These are phyloP conservation scores for Steatocranus sp. DNA, from an alignment of 2,797 vertebrate species.

Conservation along the genomic window DNA sequence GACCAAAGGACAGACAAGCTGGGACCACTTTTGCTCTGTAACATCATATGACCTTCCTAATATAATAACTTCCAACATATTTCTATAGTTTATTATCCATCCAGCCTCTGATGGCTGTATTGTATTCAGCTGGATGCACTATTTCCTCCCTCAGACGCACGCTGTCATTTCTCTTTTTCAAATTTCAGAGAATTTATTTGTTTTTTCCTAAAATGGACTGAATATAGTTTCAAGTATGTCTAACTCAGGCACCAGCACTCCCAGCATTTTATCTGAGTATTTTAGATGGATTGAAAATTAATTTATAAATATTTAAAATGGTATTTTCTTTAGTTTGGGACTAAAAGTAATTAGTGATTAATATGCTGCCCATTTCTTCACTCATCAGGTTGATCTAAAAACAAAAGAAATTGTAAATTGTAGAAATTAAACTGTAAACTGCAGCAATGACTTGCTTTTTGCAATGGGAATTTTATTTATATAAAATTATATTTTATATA, in stretches of 20 bases:
- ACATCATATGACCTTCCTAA: not conserved
- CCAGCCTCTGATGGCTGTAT: not conserved
- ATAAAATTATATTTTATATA: not conserved
- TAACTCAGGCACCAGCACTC: not conserved
- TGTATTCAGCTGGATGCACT: not conserved
- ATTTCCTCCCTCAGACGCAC: rapidly evolving
- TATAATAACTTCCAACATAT: not conserved
- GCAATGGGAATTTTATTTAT: not conserved
- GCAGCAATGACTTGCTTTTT: not conserved
- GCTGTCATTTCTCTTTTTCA: not conserved
- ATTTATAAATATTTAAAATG: not conserved
- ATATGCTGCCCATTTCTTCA: not conserved
- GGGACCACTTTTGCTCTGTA: not conserved
- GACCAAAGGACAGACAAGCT: not conserved
- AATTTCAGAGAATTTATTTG: not conserved
- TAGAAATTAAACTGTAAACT: not conserved
- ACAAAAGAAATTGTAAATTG: not conserved
- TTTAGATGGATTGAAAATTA: not conserved
- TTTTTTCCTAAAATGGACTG: not conserved
- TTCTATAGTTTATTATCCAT: not conserved
- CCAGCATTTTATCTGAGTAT: not conserved
- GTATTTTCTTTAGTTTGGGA: not conserved
- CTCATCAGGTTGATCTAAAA: not conserved
- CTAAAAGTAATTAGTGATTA: not conserved
- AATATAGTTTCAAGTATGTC: not conserved